A percentile compares a stretch with the other conserved stretches of the same genome.
Evolutionary conservation across 2,888 invertebrate genomes (phyloP).

Genomic region (Hypselothyrea guttata): DNA sequence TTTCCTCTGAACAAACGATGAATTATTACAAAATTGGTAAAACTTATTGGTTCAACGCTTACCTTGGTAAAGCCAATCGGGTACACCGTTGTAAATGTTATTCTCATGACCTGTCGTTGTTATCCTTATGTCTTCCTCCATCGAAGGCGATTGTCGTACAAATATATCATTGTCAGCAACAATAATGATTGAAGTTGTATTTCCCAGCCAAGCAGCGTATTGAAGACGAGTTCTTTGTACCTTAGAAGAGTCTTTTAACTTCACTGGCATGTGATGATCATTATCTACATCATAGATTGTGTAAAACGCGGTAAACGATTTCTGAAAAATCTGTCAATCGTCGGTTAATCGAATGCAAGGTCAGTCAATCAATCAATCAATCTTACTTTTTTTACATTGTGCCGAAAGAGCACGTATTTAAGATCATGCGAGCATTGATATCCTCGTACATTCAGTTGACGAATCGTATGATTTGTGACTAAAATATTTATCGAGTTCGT

Average conservation of each 20-base stretch:
- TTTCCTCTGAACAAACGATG: conserved; percentile 88
- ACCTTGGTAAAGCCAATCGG: conserved; percentile 99
- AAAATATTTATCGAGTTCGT: conserved; percentile 90
- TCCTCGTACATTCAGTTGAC: conserved; percentile 93
- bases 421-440: conserved; percentile 93
- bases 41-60: conserved; percentile 36
- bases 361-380: too few relatives aligned
- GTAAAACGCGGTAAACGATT: conserved; percentile 93
- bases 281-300: conserved; percentile 95
- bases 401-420: conserved; percentile 93
- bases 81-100: conserved; percentile 94
- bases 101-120: conserved; percentile 91
- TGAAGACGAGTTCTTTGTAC: conserved; percentile 89
- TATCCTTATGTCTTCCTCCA: conserved; percentile 87
- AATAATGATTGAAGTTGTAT: conserved; percentile 89
- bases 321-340: conserved; percentile 90
- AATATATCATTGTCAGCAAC: conserved; percentile 95
- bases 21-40: neutral
- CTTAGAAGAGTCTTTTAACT: conserved; percentile 89
- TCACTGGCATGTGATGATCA: conserved; percentile 93
- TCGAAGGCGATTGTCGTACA: conserved; percentile 88
- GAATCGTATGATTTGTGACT: conserved; percentile 93
- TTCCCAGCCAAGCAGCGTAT: conserved; percentile 92
- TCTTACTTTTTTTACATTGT: conserved; percentile 94
- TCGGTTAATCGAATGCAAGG: too few relatives aligned